Evolutionary conservation across 2,113 vertebrate genomes (phyloP).

Genomic region (Galeopterus variegatus): DNA sequence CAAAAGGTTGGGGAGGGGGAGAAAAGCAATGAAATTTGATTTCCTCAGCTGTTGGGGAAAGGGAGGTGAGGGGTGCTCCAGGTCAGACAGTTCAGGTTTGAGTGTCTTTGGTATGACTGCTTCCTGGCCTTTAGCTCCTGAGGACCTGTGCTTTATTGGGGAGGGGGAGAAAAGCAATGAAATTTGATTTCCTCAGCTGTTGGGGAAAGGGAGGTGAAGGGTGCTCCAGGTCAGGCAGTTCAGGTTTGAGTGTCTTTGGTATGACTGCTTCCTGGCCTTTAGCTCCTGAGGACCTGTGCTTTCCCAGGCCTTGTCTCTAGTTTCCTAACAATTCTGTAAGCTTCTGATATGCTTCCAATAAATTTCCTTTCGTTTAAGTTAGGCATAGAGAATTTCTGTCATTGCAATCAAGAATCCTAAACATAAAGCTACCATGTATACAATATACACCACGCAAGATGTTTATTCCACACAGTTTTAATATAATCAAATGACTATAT

Average conservation of each 20-base stretch:
- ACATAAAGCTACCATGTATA: neutral
- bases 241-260: neutral
- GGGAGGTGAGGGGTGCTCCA: neutral
- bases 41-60: neutral
- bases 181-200: neutral
- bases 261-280: neutral
- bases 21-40: neutral
- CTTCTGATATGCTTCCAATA: neutral
- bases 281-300: neutral
- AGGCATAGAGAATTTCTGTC: neutral
- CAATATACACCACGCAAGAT: neutral
- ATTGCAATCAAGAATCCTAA: neutral
- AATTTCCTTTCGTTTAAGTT: neutral
- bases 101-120: neutral
- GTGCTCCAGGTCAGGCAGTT: neutral
- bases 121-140: neutral
- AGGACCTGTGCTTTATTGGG: neutral
- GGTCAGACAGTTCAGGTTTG: neutral
- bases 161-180: neutral
- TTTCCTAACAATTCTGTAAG: neutral
- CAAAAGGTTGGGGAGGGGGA: neutral
- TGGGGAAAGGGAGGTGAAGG: neutral
- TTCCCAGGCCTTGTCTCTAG: neutral
- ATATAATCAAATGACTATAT: neutral
- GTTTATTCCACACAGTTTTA: neutral